Evolutionary conservation across 2,113 vertebrate species (phyloP), one percentile per base, ranked within the genome.

Genomic region (Ovis canadensis): DNA sequence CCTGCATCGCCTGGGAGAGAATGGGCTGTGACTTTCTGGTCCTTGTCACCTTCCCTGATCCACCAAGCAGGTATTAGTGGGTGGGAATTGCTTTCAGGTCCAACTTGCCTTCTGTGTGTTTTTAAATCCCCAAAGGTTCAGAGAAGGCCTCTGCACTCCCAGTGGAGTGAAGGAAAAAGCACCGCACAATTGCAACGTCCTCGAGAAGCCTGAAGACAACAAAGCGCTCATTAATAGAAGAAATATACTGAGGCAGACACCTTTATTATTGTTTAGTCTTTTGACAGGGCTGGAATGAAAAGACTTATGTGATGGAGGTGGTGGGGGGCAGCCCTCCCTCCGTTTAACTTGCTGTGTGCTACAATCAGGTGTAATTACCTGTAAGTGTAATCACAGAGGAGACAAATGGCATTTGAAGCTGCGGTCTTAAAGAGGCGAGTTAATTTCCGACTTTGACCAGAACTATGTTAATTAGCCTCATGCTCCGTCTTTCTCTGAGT

Each of bases 361-460:
- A 54, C 95, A 0, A 25, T 55, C 4, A 98, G 64, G 92, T 93
- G 27, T 99, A 98, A 98, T 99, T 99, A 98, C 98, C 98, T 98
- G 52, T 98, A 98, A 98, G 98, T 97, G 98, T 98, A 98, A 99
- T 99, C 98, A 98, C 27, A 93, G 97, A 50, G 80, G 98, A 98
- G 98, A 98, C 97, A 98, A 98, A 99, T 97, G 96, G 96, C 96
- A 91, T 97, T 98, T 97, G 98, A 97, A 98, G 97, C 98, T 94
- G 97, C 64, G 97, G 98, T 98, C 98, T 99, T 98, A 97, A 98
- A 98, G 98, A 98, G 97, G 98, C 43, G 91, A 98, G 98, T 98
- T 99, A 98, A 99, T 99, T 99, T 99, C 98, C 55, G 98, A 98
- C 98, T 98, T 98, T 98, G 98, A 98, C 98, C 98, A 98, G 98